Evolutionary conservation across 2,113 vertebrate species (phyloP).

Genomic region (Austrofundulus limnaeus): DNA sequence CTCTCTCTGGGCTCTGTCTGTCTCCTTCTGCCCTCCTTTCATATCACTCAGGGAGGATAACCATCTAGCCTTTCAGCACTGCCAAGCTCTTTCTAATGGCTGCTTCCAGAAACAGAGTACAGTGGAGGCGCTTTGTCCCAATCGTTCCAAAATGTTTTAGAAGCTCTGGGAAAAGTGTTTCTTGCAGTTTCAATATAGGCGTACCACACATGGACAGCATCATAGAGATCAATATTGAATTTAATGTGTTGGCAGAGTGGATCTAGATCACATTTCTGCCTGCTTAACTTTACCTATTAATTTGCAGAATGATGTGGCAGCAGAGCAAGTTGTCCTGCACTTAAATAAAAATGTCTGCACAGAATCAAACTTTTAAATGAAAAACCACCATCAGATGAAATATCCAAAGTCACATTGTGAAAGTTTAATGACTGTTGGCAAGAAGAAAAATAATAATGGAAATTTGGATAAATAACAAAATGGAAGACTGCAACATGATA

Average conservation of each 20-base stretch:
- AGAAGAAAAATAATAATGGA: too few species aligned
- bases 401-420: too few species aligned
- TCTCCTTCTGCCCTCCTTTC: slow-evolving; percentile 46
- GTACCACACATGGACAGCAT: not conserved
- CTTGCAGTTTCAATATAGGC: not conserved
- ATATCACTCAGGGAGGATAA: slow-evolving; percentile 57
- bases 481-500: not conserved
- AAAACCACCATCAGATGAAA: too few species aligned
- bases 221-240: not conserved
- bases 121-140: slow-evolving; percentile 58
- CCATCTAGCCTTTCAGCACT: slow-evolving; percentile 69
- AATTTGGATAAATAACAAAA: not conserved
- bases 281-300: too few species aligned
- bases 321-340: too few species aligned
- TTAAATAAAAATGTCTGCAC: too few species aligned
- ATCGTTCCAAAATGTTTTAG: slow-evolving; percentile 25
- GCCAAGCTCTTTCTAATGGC: slow-evolving; percentile 65
- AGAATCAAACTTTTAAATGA: too few species aligned
- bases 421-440: too few species aligned
- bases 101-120: slow-evolving; percentile 56
- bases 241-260: not conserved
- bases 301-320: too few species aligned
- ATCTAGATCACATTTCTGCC: too few species aligned
- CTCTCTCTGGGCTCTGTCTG: slow-evolving; percentile 22
- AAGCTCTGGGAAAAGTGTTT: slow-evolving; percentile 11